Percentiles rank a stretch among this genome's conserved stretches.
phyloP scores from a whole-genome alignment of 2,113 vertebrate genomes.

The Theristicus caerulescens region DNA sequence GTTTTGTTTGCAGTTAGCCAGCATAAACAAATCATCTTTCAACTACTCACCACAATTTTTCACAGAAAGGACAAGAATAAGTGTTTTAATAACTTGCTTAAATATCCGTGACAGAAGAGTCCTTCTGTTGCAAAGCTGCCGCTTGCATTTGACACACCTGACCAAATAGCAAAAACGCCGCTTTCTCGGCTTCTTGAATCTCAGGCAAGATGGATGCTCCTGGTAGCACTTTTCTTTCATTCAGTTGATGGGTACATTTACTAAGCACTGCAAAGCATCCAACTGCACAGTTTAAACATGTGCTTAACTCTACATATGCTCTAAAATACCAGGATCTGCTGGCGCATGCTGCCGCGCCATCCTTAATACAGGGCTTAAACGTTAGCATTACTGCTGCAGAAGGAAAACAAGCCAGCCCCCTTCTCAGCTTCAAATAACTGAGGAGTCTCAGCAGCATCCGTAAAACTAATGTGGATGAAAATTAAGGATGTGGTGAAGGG shows the following conservation, averaged over 20 bases:
- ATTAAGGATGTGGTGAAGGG: neutral
- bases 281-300: neutral
- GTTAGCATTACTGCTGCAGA: neutral
- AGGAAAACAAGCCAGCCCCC: neutral
- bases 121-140: neutral
- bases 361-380: neutral
- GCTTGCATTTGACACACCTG: neutral
- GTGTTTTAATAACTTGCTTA: slow-evolving; percentile 37
- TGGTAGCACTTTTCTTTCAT: neutral
- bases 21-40: neutral
- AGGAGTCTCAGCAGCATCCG: neutral
- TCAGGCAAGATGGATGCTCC: neutral
- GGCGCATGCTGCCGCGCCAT: neutral
- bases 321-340: neutral
- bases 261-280: neutral
- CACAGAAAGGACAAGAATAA: slow-evolving; percentile 6
- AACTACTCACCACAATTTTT: neutral
- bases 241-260: neutral
- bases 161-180: neutral
- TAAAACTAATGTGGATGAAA: neutral
- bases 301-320: neutral
- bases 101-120: neutral
- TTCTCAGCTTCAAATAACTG: neutral
- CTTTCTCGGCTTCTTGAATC: neutral
- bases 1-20: neutral